These are phyloP conservation scores for Orchestia grillus DNA, from an alignment of 1,140 invertebrate genomes.

Conservation along the genomic window DNA sequence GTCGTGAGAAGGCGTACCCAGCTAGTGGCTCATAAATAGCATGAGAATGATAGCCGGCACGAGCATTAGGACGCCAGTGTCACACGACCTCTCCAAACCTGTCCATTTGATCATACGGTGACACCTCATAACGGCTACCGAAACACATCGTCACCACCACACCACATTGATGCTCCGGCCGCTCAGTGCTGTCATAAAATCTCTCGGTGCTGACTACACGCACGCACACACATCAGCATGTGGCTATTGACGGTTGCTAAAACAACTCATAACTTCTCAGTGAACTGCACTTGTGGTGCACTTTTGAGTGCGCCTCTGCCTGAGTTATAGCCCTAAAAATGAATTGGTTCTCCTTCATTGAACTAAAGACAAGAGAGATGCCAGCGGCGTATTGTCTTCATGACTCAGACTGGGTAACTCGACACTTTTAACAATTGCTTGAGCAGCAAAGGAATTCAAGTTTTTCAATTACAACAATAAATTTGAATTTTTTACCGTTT, in stretches of 20 bases:
- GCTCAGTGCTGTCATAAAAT: conserved; percentile 24
- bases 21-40: conserved; percentile 44
- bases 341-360: neutral
- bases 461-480: neutral
- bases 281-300: neutral
- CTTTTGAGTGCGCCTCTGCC: neutral
- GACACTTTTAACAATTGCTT: neutral
- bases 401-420: neutral
- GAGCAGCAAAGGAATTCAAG: neutral
- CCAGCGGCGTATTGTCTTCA: neutral
- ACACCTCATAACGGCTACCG: conserved; percentile 55
- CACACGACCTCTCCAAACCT: conserved; percentile 54
- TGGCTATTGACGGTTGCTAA: neutral
- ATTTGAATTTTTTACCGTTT: neutral
- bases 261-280: conserved; percentile 8
- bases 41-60: conserved; percentile 47
- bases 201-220: neutral
- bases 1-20: conserved; percentile 53
- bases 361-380: neutral
- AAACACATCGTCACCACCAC: conserved; percentile 18
- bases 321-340: neutral
- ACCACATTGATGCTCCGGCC: neutral
- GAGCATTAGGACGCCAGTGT: conserved; percentile 52
- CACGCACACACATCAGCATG: conserved; percentile 28
- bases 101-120: conserved; percentile 45